Conservation (phyloP, 2,797 vertebrate genomes). For the Presbytis comata region DNA sequence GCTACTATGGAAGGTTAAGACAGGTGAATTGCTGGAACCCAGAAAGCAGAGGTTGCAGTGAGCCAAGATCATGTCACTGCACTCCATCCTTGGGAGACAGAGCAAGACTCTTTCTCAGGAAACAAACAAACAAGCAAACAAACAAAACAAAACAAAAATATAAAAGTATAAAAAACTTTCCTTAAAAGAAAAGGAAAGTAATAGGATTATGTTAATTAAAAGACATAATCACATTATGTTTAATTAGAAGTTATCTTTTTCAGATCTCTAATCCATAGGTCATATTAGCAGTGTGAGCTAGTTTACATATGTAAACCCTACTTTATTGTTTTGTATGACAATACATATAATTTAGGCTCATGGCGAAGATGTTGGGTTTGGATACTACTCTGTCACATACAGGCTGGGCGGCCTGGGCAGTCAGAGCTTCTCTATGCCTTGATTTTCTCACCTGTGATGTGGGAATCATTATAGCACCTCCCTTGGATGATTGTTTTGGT, state of each 20-base stretch:
- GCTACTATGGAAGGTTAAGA: neutral
- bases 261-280: neutral
- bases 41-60: neutral
- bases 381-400: neutral
- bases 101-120: neutral
- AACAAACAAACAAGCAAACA: neutral
- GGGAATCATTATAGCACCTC: neutral
- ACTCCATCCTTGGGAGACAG: neutral
- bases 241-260: neutral
- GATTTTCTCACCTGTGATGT: neutral
- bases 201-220: neutral
- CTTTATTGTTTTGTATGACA: neutral
- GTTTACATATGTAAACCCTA: neutral
- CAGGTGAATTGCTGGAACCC: neutral
- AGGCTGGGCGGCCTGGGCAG: neutral
- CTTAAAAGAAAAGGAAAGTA: neutral
- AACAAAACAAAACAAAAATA: no score
- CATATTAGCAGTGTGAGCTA: neutral
- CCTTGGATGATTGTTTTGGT: neutral
- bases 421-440: neutral
- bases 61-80: neutral
- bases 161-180: no score
- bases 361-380: neutral
- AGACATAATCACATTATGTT: neutral
- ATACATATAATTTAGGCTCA: neutral